phyloP scores from a whole-genome alignment of 2,113 vertebrate genomes.

The Ptychochromis oligacanthus region DNA sequence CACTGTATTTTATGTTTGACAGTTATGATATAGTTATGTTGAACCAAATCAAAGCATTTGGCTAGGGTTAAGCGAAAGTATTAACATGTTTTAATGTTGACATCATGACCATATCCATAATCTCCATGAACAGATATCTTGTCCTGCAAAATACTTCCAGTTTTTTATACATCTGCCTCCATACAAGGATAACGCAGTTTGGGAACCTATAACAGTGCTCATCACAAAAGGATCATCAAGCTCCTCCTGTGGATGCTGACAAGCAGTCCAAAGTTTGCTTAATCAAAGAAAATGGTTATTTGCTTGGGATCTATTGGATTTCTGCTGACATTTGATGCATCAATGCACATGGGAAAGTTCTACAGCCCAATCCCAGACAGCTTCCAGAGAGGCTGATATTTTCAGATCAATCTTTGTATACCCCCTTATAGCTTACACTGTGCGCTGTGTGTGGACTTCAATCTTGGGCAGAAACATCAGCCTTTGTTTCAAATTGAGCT shows the following conservation, averaged over 20 bases:
- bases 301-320: background rate
- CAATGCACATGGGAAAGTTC: background rate
- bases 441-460: background rate
- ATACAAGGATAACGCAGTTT: background rate
- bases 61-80: background rate
- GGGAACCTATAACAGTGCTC: background rate
- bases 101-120: background rate
- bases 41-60: background rate
- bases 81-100: background rate
- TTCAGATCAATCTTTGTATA: background rate
- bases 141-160: no score
- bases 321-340: slow-evolving; percentile 4
- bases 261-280: background rate
- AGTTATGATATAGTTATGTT: background rate
- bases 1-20: background rate
- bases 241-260: background rate
- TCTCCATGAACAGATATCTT: background rate
- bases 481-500: background rate
- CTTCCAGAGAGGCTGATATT: background rate
- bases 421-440: background rate
- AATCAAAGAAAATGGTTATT: background rate
- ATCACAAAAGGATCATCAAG: background rate
- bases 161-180: background rate
- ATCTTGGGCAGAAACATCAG: background rate
- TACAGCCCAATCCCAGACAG: background rate